These are phyloP conservation scores for Montipora foliosa DNA, from an alignment of 64 coral and sea anemone species.

Conservation along the genomic window DNA sequence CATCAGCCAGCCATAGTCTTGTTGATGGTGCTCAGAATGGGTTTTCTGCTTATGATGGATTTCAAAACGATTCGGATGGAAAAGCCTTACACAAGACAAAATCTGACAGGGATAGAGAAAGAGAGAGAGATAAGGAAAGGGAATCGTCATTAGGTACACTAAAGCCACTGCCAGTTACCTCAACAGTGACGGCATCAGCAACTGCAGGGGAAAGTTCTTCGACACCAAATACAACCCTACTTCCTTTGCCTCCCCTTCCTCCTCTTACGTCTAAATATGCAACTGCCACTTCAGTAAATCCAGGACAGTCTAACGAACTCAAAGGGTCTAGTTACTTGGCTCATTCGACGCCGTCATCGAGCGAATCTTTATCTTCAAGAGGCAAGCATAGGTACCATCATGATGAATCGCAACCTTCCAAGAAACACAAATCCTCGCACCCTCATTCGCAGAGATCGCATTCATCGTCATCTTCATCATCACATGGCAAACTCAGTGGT, in stretches of 20 bases:
- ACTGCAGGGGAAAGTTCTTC: constrained; percentile 73
- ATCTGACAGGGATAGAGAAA: constrained; percentile 20
- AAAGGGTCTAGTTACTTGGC: constrained; percentile 61
- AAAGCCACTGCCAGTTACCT: constrained; percentile 14
- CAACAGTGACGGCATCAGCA: constrained; percentile 72
- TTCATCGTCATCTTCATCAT: constrained; percentile 68
- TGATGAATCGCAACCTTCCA: constrained; percentile 71
- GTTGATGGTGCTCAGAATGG: constrained; percentile 13
- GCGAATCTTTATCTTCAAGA: constrained; percentile 40
- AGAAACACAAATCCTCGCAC: constrained; percentile 96
- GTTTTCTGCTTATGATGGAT: constrained; percentile 13
- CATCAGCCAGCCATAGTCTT: neutral
- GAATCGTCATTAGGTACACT: constrained; percentile 38
- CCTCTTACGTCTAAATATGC: constrained; percentile 97
- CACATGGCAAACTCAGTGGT: constrained; percentile 17
- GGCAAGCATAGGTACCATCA: constrained; percentile 76
- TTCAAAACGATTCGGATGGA: neutral
- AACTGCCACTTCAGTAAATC: constrained; percentile 57
- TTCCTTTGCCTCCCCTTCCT: constrained; percentile 76
- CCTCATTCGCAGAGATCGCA: constrained; percentile 64
- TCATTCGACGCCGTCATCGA: constrained; percentile 24
- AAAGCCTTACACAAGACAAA: constrained; percentile 26
- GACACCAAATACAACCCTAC: constrained; percentile 52
- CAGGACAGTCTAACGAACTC: constrained; percentile 51
- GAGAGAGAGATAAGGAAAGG: constrained; percentile 17